Conservation (phyloP, 2,113 vertebrate genomes). For the Formicarius rufipectus region DNA sequence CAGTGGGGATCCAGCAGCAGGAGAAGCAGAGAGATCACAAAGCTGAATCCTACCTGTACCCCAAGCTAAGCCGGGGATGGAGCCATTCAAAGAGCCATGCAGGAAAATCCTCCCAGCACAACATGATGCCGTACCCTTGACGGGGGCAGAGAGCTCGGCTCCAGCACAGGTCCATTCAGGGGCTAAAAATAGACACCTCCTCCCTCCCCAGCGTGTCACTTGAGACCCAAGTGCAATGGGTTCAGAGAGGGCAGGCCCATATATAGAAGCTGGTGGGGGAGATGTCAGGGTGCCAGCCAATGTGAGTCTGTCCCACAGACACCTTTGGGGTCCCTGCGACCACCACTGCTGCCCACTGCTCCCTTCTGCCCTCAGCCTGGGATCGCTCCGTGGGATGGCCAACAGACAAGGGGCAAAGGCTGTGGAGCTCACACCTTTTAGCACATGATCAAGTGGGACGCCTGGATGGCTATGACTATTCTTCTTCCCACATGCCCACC, state of each 20-base stretch:
- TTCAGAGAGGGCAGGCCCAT: slow-evolving; percentile 14
- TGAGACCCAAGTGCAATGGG: background rate
- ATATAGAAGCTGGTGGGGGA: slow-evolving; percentile 43
- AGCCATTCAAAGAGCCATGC: background rate
- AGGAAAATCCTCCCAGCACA: background rate
- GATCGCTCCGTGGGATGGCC: rapidly evolving
- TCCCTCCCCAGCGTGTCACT: slow-evolving; percentile 14
- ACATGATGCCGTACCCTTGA: slow-evolving; percentile 34
- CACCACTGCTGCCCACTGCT: background rate
- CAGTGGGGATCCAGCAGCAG: background rate
- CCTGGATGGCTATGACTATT: rapidly evolving
- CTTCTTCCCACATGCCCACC: background rate
- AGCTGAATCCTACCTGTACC: slow-evolving; percentile 50
- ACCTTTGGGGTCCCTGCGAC: background rate
- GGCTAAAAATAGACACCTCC: slow-evolving; percentile 52
- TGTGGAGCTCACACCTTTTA: background rate
- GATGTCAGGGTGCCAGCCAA: background rate
- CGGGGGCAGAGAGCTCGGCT: slow-evolving; percentile 3
- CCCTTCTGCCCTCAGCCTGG: background rate
- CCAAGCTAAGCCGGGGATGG: background rate
- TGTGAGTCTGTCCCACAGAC: background rate
- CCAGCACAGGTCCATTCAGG: slow-evolving; percentile 34
- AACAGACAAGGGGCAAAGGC: no score
- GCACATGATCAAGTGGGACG: background rate
- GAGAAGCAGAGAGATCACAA: background rate